phyloP scores from a whole-genome alignment of 2,113 vertebrate species.

The Emydocephalus ijimae region DNA sequence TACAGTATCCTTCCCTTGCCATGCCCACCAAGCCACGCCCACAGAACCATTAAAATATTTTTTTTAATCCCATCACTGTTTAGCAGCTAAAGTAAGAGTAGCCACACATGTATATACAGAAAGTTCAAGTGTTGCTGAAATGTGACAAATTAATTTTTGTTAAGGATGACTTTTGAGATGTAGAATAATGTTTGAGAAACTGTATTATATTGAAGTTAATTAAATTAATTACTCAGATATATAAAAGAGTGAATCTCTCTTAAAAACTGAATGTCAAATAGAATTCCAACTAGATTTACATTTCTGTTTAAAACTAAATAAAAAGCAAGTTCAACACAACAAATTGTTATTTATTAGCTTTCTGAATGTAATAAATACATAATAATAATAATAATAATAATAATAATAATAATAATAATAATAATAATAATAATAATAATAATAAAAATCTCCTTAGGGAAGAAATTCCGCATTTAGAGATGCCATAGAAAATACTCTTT shows the following conservation, averaged over 20 bases:
- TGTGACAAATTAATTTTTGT: not conserved
- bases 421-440: not conserved
- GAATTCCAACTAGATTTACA: not conserved
- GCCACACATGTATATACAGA: not conserved
- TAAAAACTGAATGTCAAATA: not conserved
- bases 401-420: not conserved
- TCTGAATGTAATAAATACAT: not conserved
- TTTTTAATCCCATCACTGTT: no score
- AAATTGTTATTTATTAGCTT: not conserved
- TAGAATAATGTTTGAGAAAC: not conserved
- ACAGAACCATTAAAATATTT: no score
- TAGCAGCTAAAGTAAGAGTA: not conserved
- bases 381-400: not conserved
- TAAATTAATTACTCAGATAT: not conserved
- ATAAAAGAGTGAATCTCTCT: not conserved
- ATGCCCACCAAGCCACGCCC: no score
- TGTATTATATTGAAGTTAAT: not conserved
- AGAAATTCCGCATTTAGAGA: not conserved
- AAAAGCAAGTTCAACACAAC: not conserved
- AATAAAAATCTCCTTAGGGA: not conserved
- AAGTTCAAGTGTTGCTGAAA: not conserved
- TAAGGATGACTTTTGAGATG: not conserved
- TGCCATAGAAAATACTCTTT: not conserved
- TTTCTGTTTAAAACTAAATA: not conserved
- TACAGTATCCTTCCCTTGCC: no score